Evolutionary conservation across 2,113 vertebrate genomes (phyloP).

Genomic region (Hypomesus transpacificus): DNA sequence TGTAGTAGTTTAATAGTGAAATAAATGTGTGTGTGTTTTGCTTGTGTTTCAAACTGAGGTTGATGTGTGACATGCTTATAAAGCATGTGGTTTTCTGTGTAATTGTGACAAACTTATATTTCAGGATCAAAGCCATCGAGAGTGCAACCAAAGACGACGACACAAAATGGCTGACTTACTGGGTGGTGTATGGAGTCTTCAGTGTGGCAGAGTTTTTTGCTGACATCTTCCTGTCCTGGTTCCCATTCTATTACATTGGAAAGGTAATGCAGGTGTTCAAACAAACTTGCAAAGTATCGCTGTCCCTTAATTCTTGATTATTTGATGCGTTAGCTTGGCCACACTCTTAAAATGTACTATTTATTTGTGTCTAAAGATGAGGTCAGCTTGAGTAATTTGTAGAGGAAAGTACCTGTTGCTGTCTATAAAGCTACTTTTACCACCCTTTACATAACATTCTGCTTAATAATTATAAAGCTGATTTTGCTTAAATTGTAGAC

Average conservation of each 20-base stretch:
- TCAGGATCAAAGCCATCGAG: slow-evolving; percentile 97
- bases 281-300: neutral
- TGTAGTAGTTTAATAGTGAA: neutral
- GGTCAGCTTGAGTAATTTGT: too few relatives aligned
- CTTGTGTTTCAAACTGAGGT: too few relatives aligned
- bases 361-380: too few relatives aligned
- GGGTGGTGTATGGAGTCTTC: slow-evolving; percentile 97
- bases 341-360: too few relatives aligned
- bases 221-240: slow-evolving; percentile 96
- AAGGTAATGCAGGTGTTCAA: slow-evolving; percentile 77
- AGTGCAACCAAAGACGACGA: slow-evolving; percentile 96
- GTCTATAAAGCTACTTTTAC: too few relatives aligned
- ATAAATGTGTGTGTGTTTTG: too few relatives aligned
- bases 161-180: slow-evolving; percentile 98
- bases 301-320: neutral
- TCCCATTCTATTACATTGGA: slow-evolving; percentile 96
- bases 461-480: neutral
- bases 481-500: too few relatives aligned
- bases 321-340: neutral
- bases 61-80: too few relatives aligned
- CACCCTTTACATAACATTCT: neutral
- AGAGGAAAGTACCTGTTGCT: too few relatives aligned
- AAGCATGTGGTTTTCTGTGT: too few relatives aligned
- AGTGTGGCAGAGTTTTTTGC: slow-evolving; percentile 95
- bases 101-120: slow-evolving; percentile 27